Evolutionary conservation across 2,888 invertebrate genomes (phyloP).

Genomic region (Trimorus sp.): DNA sequence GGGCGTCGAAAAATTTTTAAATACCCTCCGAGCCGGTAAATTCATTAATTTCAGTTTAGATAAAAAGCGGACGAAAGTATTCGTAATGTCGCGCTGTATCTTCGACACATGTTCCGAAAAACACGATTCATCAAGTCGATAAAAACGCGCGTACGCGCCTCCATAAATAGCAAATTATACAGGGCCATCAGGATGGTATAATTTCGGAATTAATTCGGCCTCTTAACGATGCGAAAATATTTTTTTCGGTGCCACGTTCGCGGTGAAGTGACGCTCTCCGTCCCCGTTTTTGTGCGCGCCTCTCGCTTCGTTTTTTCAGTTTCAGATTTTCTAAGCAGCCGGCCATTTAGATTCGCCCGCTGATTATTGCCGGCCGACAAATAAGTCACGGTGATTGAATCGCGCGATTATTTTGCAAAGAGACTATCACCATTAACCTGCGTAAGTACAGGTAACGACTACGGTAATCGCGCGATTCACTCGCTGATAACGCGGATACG

Average conservation of each 20-base stretch:
- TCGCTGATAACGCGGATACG: slow-evolving; percentile 62
- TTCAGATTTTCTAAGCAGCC: slow-evolving; percentile 29
- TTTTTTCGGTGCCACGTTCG: slow-evolving; percentile 14
- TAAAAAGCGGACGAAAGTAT: slow-evolving; percentile 36
- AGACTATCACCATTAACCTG: slow-evolving; percentile 67
- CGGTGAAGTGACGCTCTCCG: slow-evolving; percentile 9
- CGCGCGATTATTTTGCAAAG: slow-evolving; percentile 61
- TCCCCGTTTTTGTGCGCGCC: no score
- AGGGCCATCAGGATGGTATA: slow-evolving; percentile 43
- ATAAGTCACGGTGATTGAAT: slow-evolving; percentile 65
- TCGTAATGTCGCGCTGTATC: slow-evolving; percentile 32
- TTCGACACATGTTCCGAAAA: slow-evolving; percentile 48
- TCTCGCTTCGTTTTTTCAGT: neutral
- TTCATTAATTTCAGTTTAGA: slow-evolving; percentile 51
- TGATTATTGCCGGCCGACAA: slow-evolving; percentile 56
- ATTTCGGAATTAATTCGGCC: slow-evolving; percentile 46
- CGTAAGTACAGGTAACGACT: slow-evolving; percentile 68
- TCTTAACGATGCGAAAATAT: slow-evolving; percentile 38
- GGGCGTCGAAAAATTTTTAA: slow-evolving; percentile 4
- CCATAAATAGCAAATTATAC: slow-evolving; percentile 45
- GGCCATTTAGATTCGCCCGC: slow-evolving; percentile 34
- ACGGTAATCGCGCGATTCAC: slow-evolving; percentile 66
- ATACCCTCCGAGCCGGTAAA: slow-evolving; percentile 19
- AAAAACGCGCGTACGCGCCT: slow-evolving; percentile 26
- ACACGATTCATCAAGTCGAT: slow-evolving; percentile 51